Base-by-base conservation (phyloP, 2,888 invertebrate genomes). In the Trichogramma evanescens region DNA sequence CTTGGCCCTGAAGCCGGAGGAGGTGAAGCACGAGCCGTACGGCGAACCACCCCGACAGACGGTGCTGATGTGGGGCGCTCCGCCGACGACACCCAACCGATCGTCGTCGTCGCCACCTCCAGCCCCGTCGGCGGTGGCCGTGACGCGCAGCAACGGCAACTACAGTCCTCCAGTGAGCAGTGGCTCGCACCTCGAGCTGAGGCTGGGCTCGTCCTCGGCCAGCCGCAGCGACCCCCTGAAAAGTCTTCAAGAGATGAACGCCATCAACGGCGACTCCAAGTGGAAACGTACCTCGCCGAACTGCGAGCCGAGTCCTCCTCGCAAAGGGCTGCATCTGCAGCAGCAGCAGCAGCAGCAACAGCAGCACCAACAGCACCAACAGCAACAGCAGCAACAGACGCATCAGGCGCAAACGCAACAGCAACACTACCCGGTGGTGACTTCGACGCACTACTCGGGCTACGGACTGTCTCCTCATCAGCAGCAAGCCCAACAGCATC, bases 11-110 rank as follows among this genome's bases (percentile, higher is more conserved):
- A 85, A 85, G 71, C 80, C 84, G 75, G 85, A 85, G 68, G 84
- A 84, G 65, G 81, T 83, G 38, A 84, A 84, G 67, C 73, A 80
- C 0, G 83, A 83, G 62, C 75, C 78, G 38, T 78, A 73, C 63
- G 57, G 69, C 59, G 86, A 86, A 70, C 81, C 86, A 66, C 88
- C 89, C 0, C 82, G 95, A 50, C 94, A 95, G 79, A 95, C 94
- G 8, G 95, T 94, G 57, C 83, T 95, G 50, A 94, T 95, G 94
- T 95, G 94, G 94, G 94, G 93, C 6, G 74, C 75, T 5, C 77
- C 77, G 3, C 76, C 76, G 0, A 75, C 75, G 3, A 75, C 77
- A 6, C 76, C 77, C 3, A 70, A 75, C 46, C 76, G 75, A 61
- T 77, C 77, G 59, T 77, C 77, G 2, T 74, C 71, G 56, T 78